Evolutionary conservation across 2,888 invertebrate species (phyloP), one percentile per base, ranked within the genome.

Genomic region (Xestoiulus laeticollis): DNA sequence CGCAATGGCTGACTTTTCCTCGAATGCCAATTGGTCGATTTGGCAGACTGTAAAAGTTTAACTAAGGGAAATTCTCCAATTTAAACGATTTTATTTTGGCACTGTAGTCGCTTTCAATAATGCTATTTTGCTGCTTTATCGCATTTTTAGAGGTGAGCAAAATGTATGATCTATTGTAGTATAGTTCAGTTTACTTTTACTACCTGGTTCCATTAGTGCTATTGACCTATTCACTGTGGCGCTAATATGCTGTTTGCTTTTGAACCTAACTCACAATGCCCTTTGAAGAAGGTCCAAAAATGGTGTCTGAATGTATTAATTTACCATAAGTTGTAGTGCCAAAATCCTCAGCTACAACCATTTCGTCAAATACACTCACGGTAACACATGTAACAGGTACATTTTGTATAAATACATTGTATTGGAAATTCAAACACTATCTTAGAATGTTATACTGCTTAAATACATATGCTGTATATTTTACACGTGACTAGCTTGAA

Each of bases 1-100:
- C 68, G 68, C 26, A 68, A 68, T 68, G 68, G 68, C 26, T 68
- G 26, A 68, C 68, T 68, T 68, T 68, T 12, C 48, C 22, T 22
- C 68, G 68, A 68, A 26, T 68, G 68, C 26, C 68, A 68, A 68
- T 68, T 68, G 68, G 68, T 68, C 68, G 68, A 68, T 26, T 68
- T 68, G 68, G 26, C 26, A 68, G 68, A 22, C 68, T 12, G 68
- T 22, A 26, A 6, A n/a, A 68, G 68, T 68, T 68, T 68, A 68
- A 68, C 68, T 68, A 22, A 22, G 68, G 22, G 68, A 68, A 68
- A 68, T 22, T 68, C 68, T 68, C 68, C 68, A 26, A 68, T 68
- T 68, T 68, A 68, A 68, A 68, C 12, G 68, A 26, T 68, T 68
- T 68, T 68, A 10, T 68, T 68, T 68, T 22, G 26, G 26, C 26